Base-by-base conservation (phyloP, 2,797 vertebrate genomes). In the Bufotes viridis region DNA sequence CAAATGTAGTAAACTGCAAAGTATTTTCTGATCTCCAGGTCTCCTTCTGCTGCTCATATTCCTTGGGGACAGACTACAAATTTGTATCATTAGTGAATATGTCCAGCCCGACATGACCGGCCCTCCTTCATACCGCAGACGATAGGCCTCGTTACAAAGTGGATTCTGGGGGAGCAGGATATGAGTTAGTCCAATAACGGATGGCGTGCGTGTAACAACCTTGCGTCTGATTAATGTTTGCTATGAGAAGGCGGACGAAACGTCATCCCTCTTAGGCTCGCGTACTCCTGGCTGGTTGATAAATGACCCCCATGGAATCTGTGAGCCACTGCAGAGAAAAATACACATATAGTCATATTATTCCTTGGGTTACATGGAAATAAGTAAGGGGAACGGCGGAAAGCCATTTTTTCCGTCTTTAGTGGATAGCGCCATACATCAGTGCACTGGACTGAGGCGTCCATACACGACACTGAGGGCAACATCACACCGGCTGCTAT, bases 161-260 rank as follows among this genome's bases (percentile, higher is more conserved):
- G 60, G 74, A 22, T 51, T 14, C 65, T 72, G 75, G 84, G 58
- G 84, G 67, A 24, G 15, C 87, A 63, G 72, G 61, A 53, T 34
- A 58, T 51, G 58, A 81, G 42, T 80, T 78, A 17, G 61, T 34
- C 34, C 51, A 12, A 26, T 85, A 81, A 88, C 65, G 57, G 55
- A 85, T 82, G 61, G 74, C n/a, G 61, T 70, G 22, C 34, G 42
- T 15, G 53, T 76, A 75, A 75, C 74, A 82, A 72, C 67, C 79
- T 86, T 78, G 72, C 74, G 67, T 49, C 70, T 89, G 84, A 89
- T 82, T 86, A 78, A 83, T 89, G 79, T 89, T 86, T 89, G 88
- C 88, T 89, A 89, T 89, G 88, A 85, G 82, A 88, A 80, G 57
- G 75, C 57, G 76, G 69, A 34, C 12, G 78, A 86, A 76, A 67